A percentile compares a stretch with the other conserved stretches of the same genome.
Conservation (phyloP, 2,797 vertebrate genomes). For the Acanthurus tractus region DNA sequence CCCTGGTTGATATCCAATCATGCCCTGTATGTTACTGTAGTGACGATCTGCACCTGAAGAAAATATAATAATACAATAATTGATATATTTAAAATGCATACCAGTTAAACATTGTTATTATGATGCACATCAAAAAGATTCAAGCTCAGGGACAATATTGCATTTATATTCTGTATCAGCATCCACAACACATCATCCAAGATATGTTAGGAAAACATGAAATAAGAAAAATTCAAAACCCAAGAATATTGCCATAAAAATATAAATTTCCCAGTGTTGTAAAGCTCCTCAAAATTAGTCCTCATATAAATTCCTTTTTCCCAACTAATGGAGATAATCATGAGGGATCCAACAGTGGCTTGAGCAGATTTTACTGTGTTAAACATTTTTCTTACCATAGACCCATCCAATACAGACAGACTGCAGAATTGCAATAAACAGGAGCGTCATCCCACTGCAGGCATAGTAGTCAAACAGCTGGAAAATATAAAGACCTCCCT, state of each 20-base stretch:
- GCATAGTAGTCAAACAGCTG: slow-evolving; percentile 88
- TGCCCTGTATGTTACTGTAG: slow-evolving; percentile 84
- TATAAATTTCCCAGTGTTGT: no score
- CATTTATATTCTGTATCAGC: background rate
- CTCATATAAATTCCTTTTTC: background rate
- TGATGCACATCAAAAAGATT: no score
- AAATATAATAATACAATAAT: background rate
- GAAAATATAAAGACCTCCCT: slow-evolving; percentile 88
- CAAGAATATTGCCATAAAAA: background rate
- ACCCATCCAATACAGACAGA: slow-evolving; percentile 86
- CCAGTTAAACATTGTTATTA: no score
- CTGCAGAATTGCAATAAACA: slow-evolving; percentile 83
- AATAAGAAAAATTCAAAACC: background rate
- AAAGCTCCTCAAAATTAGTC: no score
- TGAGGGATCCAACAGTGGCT: background rate
- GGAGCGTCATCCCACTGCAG: slow-evolving; percentile 85
- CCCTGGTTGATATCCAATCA: slow-evolving; percentile 86
- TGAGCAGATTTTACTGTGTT: background rate
- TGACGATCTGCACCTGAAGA: slow-evolving; percentile 81
- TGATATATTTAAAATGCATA: no score
- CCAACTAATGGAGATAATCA: background rate
- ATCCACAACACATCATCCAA: background rate
- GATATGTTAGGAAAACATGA: background rate
- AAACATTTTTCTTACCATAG: slow-evolving; percentile 76
- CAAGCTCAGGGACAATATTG: background rate